Evolutionary conservation across 2,797 vertebrate genomes (phyloP), one percentile per base, ranked within the genome.

Genomic region (Karalla daura): DNA sequence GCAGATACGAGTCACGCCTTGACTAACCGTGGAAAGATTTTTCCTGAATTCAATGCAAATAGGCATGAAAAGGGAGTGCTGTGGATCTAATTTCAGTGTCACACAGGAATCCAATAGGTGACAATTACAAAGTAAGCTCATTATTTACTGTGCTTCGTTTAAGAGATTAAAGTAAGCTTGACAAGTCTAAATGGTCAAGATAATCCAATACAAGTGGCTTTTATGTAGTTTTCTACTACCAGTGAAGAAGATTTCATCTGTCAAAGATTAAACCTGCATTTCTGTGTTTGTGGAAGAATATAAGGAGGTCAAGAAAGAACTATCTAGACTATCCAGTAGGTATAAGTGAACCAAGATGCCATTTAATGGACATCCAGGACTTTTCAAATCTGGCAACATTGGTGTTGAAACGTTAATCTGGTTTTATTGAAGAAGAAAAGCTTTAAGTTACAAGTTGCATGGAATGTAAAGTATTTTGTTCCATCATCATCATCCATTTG

Each of bases 51-150:
- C 35, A 39, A n/a, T 12, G 7, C 0, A 45, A 41, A 20, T 12
- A 51, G 0, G 20, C 3, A 0, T 41, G 1, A 35, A 18, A 10
- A 11, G 18, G 0, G 23, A 33, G 4, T 25, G 5, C 52, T 37
- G 11, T 1, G 4, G 4, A 14, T 35, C 12, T 18, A 23, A 36
- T 51, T 39, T 58, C 5, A 68, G 2, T 15, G 39, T 28, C n/a
- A 50, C 41, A 37, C n/a, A 39, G 21, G 14, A 46, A 61, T 7
- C 28, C 43, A 14, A 35, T 30, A 32, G 70, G 32, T 35, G 24
- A 25, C 41, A 36, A 46, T 2, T 14, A 35, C 15, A 62, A 17
- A 11, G 6, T 24, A 17, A 68, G 25, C 17, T 28, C 23, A 55
- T 63, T 43, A 30, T 4, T 27, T 14, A 17, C 24, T 51, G 20